Base-by-base conservation (phyloP, 2,113 vertebrate genomes). In the Empidonax traillii region DNA sequence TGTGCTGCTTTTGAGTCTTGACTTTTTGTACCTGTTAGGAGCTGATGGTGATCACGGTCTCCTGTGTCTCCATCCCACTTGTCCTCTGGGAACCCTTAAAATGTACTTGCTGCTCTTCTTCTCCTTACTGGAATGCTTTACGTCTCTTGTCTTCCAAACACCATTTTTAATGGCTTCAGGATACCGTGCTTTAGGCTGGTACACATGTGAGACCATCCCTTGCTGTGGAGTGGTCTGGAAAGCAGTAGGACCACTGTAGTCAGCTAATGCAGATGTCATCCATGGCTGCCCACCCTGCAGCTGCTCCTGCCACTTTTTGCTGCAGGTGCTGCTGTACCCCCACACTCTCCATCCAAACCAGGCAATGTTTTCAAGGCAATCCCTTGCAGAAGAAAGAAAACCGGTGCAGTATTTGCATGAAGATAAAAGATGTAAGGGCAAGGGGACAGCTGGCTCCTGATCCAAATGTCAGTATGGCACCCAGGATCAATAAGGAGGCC, bases 231-330 rank as follows among this genome's bases (percentile, higher is more conserved):
- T 46, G 10, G 13, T 69, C 49, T 58, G 46, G n/a, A 87, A 80
- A 86, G 47, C 23, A 59, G 25, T 0, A 63, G 61, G 30, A 89
- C 12, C 8, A 6, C 1, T 33, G 1, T 16, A 55, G 58, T 62
- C 20, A 62, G 13, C 22, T 49, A 56, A 52, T 10, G 28, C 14
- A 71, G 20, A 43, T 4, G 14, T 22, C 17, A 4, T 41, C 47
- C 43, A 28, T 1, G 7, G 33, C 59, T 89, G 63, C 52, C 7
- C 0, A 0, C 10, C 23, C 47, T 41, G 43, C 0, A 2, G 46
- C 49, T 0, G 1, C 58, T 67, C 37, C 46, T 85, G 43, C 7
- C 47, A 7, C 25, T 27, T 87, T 16, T 30, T 76, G 30, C 69
- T 88, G 27, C 49, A 24, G 25, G 39, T 72, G 14, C 28, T 72